phyloP scores from a whole-genome alignment of 2,797 vertebrate species.

The Adelosebastes latens region DNA sequence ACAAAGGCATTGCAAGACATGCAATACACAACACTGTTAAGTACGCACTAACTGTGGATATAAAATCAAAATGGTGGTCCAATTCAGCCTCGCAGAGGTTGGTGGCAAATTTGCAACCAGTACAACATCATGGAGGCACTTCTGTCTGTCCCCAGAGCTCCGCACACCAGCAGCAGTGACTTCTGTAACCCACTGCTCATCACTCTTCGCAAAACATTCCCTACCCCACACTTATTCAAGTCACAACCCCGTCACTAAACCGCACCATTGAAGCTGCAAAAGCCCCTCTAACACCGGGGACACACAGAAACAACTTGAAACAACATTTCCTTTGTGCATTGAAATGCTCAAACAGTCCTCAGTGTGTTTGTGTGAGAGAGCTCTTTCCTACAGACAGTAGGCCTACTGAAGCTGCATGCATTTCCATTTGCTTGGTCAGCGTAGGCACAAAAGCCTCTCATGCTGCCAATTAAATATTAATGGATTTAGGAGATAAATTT shows the following conservation, averaged over 20 bases:
- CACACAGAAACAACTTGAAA: slow-evolving; percentile 59
- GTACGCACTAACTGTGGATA: slow-evolving; percentile 1
- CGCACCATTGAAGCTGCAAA: slow-evolving; percentile 34
- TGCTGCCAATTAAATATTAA: slow-evolving; percentile 75
- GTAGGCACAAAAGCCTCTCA: slow-evolving; percentile 62
- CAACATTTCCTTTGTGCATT: slow-evolving; percentile 50
- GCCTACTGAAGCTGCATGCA: slow-evolving; percentile 48
- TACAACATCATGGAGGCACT: not conserved
- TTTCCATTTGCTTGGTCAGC: slow-evolving; percentile 70
- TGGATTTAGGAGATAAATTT: slow-evolving; percentile 71
- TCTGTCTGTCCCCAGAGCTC: not conserved
- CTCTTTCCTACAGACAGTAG: slow-evolving; percentile 48
- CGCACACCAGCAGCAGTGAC: not conserved
- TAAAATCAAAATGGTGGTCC: slow-evolving; percentile 51
- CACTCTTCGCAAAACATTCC: slow-evolving; percentile 4
- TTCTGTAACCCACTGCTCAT: not conserved
- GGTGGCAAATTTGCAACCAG: slow-evolving; percentile 1
- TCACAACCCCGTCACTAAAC: slow-evolving; percentile 24
- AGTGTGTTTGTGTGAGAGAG: slow-evolving; percentile 11
- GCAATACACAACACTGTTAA: slow-evolving; percentile 5
- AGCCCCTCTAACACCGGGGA: not conserved
- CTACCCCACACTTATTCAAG: slow-evolving; percentile 24
- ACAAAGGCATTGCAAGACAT: slow-evolving; percentile 22
- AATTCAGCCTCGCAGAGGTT: slow-evolving; percentile 5
- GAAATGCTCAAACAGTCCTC: slow-evolving; percentile 51